These are phyloP conservation scores for Phragmatobia fuliginosa DNA, from an alignment of 2,888 invertebrate species.

Conservation along the genomic window DNA sequence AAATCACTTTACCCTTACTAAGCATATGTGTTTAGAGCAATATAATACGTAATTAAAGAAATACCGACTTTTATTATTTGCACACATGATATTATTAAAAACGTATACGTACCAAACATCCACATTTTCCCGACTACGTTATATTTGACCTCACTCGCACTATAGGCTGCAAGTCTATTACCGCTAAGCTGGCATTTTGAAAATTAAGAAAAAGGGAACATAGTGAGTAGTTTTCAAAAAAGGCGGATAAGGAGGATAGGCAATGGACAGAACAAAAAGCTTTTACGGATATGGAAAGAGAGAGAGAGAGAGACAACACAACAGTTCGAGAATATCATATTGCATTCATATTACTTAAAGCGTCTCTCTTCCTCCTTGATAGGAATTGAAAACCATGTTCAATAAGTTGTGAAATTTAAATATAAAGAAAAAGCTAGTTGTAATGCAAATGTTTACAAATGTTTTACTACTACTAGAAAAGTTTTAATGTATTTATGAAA, in stretches of 20 bases:
- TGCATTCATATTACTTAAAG: not conserved
- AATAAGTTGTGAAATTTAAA: not conserved
- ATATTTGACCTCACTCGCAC: not conserved
- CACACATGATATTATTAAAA: not conserved
- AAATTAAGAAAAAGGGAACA: not conserved
- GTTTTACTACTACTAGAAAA: too few species aligned
- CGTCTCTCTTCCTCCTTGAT: not conserved
- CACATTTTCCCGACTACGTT: not conserved
- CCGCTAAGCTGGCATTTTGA: not conserved
- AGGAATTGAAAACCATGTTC: not conserved
- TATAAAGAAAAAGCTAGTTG: too few species aligned
- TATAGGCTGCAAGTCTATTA: not conserved
- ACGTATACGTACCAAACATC: not conserved
- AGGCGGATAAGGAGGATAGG: not conserved
- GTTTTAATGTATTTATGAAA: too few species aligned
- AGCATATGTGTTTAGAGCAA: not conserved
- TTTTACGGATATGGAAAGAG: not conserved
- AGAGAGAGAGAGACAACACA: not conserved
- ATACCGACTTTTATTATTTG: not conserved
- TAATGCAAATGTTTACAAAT: too few species aligned
- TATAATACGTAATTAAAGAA: not conserved
- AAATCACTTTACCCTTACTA: not conserved
- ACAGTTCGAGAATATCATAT: not conserved
- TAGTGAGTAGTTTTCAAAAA: not conserved
- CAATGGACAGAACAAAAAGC: not conserved